Percentiles rank a stretch among this genome's conserved stretches.
Conservation (phyloP, 2,113 vertebrate species). For the Mustela nigripes region DNA sequence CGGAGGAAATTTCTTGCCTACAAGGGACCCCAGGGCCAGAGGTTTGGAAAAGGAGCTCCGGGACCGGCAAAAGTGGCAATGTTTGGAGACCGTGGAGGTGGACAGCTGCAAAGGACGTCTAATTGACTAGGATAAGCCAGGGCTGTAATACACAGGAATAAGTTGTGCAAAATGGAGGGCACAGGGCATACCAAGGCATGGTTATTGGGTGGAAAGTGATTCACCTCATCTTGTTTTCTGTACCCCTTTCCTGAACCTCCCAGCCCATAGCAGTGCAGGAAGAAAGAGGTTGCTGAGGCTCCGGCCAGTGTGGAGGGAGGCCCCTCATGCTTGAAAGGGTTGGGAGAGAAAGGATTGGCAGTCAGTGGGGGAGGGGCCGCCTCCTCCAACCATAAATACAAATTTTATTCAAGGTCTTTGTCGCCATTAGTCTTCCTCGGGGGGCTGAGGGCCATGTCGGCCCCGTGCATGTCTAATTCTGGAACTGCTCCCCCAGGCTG, state of each 20-base stretch:
- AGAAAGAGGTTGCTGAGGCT: conserved; percentile 14
- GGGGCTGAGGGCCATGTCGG: conserved; percentile 52
- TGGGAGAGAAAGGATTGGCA: conserved; percentile 76
- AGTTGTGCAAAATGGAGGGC: background rate
- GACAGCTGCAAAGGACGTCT: background rate
- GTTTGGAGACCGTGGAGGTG: background rate
- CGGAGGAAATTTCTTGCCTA: conserved; percentile 3
- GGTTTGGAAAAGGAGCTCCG: background rate
- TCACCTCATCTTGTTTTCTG: conserved; percentile 19
- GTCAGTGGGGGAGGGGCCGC: conserved; percentile 65
- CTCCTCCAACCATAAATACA: conserved; percentile 83
- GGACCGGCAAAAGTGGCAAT: background rate
- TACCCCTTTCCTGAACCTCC: background rate
- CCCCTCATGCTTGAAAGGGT: conserved; percentile 50
- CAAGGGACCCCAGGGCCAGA: background rate
- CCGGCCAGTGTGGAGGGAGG: background rate
- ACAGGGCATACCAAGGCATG: background rate
- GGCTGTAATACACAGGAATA: background rate
- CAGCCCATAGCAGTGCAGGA: background rate
- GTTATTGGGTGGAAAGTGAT: background rate
- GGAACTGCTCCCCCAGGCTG: conserved; percentile 80
- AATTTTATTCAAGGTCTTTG: conserved; percentile 86
- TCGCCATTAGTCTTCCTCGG: conserved; percentile 78
- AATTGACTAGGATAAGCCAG: background rate
- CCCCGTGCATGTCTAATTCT: conserved; percentile 80